These are phyloP conservation scores for Rapana venosa DNA, from an alignment of 2,888 invertebrate species.

Conservation along the genomic window DNA sequence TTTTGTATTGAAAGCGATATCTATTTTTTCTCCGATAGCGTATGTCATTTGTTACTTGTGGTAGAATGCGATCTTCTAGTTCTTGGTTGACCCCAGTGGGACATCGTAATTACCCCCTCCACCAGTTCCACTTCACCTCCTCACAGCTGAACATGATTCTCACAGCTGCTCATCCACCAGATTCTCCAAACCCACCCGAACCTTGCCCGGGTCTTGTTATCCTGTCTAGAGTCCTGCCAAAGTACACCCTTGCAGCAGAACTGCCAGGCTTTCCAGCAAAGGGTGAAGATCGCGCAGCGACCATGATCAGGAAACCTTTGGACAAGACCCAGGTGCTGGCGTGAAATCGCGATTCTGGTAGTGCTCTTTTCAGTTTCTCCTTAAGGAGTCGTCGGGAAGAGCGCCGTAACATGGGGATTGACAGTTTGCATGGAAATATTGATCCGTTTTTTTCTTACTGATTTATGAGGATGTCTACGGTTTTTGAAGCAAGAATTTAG, in stretches of 20 bases:
- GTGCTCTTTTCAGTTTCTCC: constrained; percentile 62
- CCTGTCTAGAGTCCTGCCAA: background rate
- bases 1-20: too few relatives aligned
- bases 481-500: background rate
- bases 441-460: background rate
- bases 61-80: constrained; percentile 58
- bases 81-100: constrained; percentile 57
- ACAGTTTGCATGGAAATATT: background rate
- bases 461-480: background rate
- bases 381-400: constrained; percentile 53
- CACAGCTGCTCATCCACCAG: constrained; percentile 41
- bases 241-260: constrained; percentile 59
- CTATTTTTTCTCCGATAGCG: too few relatives aligned
- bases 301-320: constrained; percentile 55
- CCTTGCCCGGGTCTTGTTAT: background rate
- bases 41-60: too few relatives aligned
- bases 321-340: constrained; percentile 57
- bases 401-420: constrained; percentile 20
- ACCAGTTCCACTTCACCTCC: constrained; percentile 59
- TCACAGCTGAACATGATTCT: constrained; percentile 50
- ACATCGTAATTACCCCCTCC: constrained; percentile 56
- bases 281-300: constrained; percentile 56
- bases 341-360: constrained; percentile 64
- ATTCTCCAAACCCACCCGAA: constrained; percentile 1
- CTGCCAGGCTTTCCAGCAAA: constrained; percentile 57